Conservation (phyloP, 1,140 invertebrate genomes). For the Elymnias hypermnestra region DNA sequence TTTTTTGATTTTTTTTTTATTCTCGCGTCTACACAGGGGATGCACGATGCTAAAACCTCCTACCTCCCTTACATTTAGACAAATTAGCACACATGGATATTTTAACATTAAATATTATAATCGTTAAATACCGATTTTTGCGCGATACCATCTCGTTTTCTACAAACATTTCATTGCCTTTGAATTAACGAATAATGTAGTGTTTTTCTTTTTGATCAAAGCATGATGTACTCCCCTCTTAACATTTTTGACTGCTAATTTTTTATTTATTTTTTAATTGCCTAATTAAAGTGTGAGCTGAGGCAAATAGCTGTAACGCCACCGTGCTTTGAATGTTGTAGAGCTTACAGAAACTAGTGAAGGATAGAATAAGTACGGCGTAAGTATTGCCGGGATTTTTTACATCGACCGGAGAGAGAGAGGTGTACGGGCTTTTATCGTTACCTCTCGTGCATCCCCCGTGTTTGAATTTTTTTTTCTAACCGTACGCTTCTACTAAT, state of each 20-base stretch:
- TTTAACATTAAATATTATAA: background rate
- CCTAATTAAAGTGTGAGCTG: slow-evolving; percentile 19
- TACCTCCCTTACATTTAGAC: slow-evolving; percentile 44
- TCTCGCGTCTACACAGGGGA: slow-evolving; percentile 71
- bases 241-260: slow-evolving; percentile 26
- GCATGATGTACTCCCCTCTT: slow-evolving; percentile 57
- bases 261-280: slow-evolving; percentile 36
- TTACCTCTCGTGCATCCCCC: slow-evolving; percentile 63
- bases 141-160: slow-evolving; percentile 8
- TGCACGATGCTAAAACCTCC: slow-evolving; percentile 70
- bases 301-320: slow-evolving; percentile 24
- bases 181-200: slow-evolving; percentile 15
- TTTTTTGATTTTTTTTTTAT: slow-evolving; percentile 41
- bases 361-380: slow-evolving; percentile 19
- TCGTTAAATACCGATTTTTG: background rate
- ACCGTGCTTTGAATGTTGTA: slow-evolving; percentile 66
- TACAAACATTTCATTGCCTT: slow-evolving; percentile 10
- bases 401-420: slow-evolving; percentile 21
- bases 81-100: slow-evolving; percentile 31
- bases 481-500: slow-evolving; percentile 72
- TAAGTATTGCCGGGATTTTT: slow-evolving; percentile 35
- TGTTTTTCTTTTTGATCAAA: slow-evolving; percentile 20
- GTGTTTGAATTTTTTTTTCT: slow-evolving; percentile 50
- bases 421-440: slow-evolving; percentile 42
- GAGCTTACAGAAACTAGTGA: slow-evolving; percentile 33